Base-by-base conservation (phyloP, 1,140 invertebrate genomes). In the Hyphantria cunea region DNA sequence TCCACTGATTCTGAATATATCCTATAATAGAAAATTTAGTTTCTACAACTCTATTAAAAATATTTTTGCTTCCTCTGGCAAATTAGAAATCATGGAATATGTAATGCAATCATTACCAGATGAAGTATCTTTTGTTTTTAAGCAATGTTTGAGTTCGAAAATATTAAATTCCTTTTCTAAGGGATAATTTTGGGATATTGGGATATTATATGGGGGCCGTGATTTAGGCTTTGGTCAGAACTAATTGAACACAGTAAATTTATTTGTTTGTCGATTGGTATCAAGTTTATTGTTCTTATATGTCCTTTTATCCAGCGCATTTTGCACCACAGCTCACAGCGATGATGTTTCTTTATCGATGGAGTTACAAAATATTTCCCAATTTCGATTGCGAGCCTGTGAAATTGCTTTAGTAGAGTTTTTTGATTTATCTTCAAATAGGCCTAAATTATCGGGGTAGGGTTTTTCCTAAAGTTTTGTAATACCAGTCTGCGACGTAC, bases 1-100 rank as follows among this genome's bases (percentile, higher is more conserved):
- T 62, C 70, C 70, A 68, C 10, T 68, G 63, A 0, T 0, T n/a
- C 39, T 63, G 70, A 14, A 66, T 10, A 51, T n/a, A 25, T 13
- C 52, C 13, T 0, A 15, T 1, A 42, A 7, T 14, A 15, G 8
- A 64, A 59, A 39, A 69, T 54, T n/a, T 11, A 12, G 0, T 14
- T 70, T 73, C 32, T 64, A 73, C 4, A 73, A 33, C 31, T 55
- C 34, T 11, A 70, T n/a, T 12, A 70, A 50, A 25, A 33, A 60
- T 39, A 41, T 31, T 59, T 64, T 66, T 6, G 31, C 64, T 10
- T 17, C 32, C 11, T 11, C 7, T 0, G 74, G 71, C 31, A 76
- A 34, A 61, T 74, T 54, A 37, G 34, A 49, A 39, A 79, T 54
- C 76, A 79, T 76, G 1, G 66, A 70, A 63, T 73, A 79, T 0